Percentiles rank a stretch among this genome's conserved stretches.
Conservation (phyloP, 2,113 vertebrate genomes). For the Sciurus niger region DNA sequence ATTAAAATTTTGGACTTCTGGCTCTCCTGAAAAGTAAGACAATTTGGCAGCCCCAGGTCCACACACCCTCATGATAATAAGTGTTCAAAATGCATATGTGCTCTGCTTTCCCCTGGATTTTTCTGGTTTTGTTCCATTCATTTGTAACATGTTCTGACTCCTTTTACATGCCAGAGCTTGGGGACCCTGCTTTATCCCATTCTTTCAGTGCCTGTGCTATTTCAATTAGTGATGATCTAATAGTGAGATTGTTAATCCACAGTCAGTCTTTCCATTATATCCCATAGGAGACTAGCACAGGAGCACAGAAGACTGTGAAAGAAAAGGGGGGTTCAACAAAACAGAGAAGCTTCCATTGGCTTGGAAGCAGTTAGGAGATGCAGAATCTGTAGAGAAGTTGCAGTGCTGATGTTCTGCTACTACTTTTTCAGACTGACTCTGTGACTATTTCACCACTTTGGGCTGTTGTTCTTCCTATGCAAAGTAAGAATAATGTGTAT, state of each 20-base stretch:
- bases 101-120: neutral
- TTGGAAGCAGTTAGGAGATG: neutral
- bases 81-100: neutral
- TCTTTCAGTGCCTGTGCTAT: neutral
- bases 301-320: neutral
- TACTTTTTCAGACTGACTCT: neutral
- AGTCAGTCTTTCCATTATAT: neutral
- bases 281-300: neutral
- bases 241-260: neutral
- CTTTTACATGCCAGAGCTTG: neutral
- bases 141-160: neutral
- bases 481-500: neutral
- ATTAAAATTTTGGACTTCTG: neutral
- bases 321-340: neutral
- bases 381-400: neutral
- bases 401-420: neutral
- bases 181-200: neutral
- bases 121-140: neutral
- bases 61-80: neutral
- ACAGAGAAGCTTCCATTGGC: neutral
- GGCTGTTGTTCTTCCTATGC: neutral
- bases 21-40: neutral
- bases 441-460: neutral
- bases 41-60: neutral
- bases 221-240: neutral